These are phyloP conservation scores for Iguana delicatissima DNA, from an alignment of 2,797 vertebrate species.

Conservation along the genomic window DNA sequence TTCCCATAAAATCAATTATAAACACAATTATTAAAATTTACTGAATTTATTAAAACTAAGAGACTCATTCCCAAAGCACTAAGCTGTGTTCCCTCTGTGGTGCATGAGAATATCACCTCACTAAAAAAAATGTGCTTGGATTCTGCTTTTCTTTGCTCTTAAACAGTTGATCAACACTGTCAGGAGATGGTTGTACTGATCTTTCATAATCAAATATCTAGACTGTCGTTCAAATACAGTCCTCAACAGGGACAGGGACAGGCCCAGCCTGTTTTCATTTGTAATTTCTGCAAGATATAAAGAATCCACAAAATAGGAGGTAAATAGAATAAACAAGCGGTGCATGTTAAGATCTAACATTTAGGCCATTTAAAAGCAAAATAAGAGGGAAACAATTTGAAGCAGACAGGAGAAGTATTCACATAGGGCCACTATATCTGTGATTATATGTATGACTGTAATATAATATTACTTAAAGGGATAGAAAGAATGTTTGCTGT, in stretches of 20 bases:
- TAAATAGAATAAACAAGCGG: no score
- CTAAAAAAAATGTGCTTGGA: not conserved
- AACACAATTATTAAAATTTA: conserved; percentile 15
- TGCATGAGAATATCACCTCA: not conserved
- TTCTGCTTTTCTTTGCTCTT: not conserved
- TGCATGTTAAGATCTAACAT: not conserved
- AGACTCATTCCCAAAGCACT: not conserved
- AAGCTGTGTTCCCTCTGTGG: not conserved
- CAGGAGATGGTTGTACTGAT: not conserved
- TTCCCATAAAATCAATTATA: not conserved
- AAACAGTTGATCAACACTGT: not conserved
- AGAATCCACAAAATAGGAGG: not conserved
- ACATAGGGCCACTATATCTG: not conserved
- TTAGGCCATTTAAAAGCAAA: not conserved
- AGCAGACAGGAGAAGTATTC: not conserved
- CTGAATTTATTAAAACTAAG: not conserved
- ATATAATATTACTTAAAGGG: no score
- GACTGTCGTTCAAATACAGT: no score
- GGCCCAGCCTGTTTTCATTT: not conserved
- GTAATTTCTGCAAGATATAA: not conserved
- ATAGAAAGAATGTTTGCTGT: no score
- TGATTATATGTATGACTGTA: not conserved
- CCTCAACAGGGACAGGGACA: no score
- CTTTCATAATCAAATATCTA: not conserved
- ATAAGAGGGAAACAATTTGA: not conserved